Conservation (phyloP, 64 coral and sea anemone genomes). For the Montipora cactus region DNA sequence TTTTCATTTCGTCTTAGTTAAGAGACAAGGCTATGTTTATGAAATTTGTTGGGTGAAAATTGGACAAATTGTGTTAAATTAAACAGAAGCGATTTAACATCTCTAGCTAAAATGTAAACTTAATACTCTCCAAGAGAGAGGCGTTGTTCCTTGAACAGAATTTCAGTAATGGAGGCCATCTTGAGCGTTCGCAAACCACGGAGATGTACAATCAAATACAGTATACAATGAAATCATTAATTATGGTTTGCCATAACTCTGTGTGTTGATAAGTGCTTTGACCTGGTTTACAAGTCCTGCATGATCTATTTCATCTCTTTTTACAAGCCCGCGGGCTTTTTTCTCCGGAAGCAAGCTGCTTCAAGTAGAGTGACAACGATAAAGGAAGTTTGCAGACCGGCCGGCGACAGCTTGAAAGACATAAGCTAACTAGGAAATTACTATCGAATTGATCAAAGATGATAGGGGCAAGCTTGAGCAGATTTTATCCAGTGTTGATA, state of each 20-base stretch:
- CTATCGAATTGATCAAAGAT: slow-evolving; percentile 39
- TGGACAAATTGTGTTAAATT: no score
- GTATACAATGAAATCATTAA: neutral
- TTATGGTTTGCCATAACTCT: neutral
- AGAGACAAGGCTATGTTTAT: no score
- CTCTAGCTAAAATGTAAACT: no score
- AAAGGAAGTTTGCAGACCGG: slow-evolving; percentile 31
- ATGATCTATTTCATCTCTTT: neutral
- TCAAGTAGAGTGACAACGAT: neutral
- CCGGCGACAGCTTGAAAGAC: slow-evolving; percentile 55
- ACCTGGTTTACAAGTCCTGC: neutral
- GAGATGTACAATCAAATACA: no score
- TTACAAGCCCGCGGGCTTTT: neutral
- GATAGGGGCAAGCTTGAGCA: slow-evolving; percentile 23
- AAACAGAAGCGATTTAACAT: no score
- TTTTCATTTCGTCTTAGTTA: no score
- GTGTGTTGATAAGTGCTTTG: neutral
- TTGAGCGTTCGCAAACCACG: no score
- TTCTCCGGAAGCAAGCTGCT: neutral
- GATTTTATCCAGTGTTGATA: slow-evolving; percentile 15
- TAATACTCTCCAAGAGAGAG: neutral
- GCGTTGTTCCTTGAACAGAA: neutral
- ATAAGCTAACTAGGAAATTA: slow-evolving; percentile 37
- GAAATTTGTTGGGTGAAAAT: no score
- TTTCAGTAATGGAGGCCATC: neutral